phyloP scores from a whole-genome alignment of 1,140 invertebrate genomes.

The Mya arenaria region DNA sequence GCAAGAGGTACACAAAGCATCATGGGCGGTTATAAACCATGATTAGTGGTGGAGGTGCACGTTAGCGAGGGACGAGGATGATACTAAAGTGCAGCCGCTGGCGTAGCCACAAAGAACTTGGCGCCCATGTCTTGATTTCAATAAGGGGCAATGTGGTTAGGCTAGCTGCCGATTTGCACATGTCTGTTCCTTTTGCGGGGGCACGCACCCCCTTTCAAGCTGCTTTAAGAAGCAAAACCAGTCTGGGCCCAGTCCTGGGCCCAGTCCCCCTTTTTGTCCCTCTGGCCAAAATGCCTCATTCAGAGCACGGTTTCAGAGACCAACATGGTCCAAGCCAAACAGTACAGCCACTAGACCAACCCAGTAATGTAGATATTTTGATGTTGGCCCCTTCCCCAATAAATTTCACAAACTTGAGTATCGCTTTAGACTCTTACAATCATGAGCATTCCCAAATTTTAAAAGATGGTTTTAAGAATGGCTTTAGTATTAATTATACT shows the following conservation, averaged over 20 bases:
- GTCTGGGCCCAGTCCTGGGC: too few species aligned
- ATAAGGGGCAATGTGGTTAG: too few species aligned
- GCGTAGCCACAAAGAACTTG: too few species aligned
- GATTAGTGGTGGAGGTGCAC: neutral
- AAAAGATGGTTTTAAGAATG: constrained; percentile 29
- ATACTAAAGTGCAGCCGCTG: too few species aligned
- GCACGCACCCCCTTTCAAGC: neutral
- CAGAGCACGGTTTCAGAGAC: neutral
- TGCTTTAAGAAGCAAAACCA: too few species aligned
- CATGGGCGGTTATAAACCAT: neutral
- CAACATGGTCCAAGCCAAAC: neutral
- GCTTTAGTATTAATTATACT: constrained; percentile 36
- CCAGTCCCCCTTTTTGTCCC: too few species aligned
- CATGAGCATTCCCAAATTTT: neutral
- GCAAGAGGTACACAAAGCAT: neutral
- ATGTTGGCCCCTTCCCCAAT: neutral
- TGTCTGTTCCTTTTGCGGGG: constrained; percentile 23
- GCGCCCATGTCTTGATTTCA: too few species aligned
- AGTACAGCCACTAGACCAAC: neutral
- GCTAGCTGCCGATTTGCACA: constrained; percentile 19
- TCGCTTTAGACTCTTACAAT: neutral
- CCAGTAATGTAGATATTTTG: neutral
- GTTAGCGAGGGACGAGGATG: neutral
- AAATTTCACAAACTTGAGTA: too few species aligned
- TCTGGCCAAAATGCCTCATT: neutral